phyloP scores from a whole-genome alignment of 2,113 vertebrate genomes.

The Albula glossodonta region DNA sequence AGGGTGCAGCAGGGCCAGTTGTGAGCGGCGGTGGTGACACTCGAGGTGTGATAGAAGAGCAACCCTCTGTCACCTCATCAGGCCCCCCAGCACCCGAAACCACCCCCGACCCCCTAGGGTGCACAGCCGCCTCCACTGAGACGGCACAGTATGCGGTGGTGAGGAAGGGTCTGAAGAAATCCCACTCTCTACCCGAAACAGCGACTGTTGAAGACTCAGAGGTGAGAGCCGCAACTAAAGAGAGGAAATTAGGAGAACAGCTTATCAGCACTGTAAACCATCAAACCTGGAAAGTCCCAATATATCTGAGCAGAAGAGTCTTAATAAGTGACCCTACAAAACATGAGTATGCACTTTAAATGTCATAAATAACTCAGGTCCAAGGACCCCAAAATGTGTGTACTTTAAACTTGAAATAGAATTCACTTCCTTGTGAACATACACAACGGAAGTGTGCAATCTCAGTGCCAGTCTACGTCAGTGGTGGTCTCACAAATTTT shows the following conservation, averaged over 20 bases:
- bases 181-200: slow-evolving; percentile 33
- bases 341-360: too few species aligned
- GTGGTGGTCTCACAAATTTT: too few species aligned
- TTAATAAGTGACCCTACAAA: too few species aligned
- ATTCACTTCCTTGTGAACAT: too few species aligned
- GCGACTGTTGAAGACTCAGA: slow-evolving; percentile 11
- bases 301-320: too few species aligned
- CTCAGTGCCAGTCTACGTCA: too few species aligned
- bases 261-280: background rate
- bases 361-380: too few species aligned
- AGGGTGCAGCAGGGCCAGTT: background rate
- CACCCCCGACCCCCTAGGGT: background rate
- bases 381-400: too few species aligned
- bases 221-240: slow-evolving; percentile 25
- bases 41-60: background rate
- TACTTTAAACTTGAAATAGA: too few species aligned
- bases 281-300: too few species aligned
- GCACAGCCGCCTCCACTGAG: background rate
- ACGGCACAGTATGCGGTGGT: slow-evolving; percentile 51
- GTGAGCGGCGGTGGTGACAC: background rate
- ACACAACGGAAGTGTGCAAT: too few species aligned
- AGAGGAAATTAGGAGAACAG: background rate
- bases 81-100: background rate
- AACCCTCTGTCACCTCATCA: background rate
- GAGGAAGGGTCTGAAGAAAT: slow-evolving; percentile 45